A percentile compares a stretch with the other conserved stretches of the same genome.
These are phyloP conservation scores for Hypotaenidia philippensis DNA, from an alignment of 2,797 vertebrate genomes.

Conservation along the genomic window DNA sequence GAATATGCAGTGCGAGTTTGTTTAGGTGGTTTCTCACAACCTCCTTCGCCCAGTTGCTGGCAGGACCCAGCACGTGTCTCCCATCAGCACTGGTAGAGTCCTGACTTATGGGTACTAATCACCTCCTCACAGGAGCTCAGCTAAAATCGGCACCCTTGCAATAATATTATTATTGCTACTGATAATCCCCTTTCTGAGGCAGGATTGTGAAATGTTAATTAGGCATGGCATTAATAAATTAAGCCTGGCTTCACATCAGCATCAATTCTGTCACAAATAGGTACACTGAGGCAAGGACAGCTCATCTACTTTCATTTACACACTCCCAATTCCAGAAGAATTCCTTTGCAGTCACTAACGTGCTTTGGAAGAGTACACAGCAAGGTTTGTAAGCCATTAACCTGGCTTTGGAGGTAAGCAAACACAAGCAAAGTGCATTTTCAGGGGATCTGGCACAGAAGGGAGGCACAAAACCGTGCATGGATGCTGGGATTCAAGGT, in stretches of 20 bases:
- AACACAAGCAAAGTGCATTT: not conserved
- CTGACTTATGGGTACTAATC: not conserved
- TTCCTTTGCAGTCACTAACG: not conserved
- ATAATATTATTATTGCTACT: not conserved
- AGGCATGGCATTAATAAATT: slow-evolving; percentile 24
- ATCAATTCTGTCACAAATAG: not conserved
- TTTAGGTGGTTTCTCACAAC: not conserved
- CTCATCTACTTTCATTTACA: not conserved
- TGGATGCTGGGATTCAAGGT: accelerated
- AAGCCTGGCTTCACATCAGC: not conserved
- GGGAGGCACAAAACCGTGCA: accelerated
- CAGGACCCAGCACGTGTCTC: not conserved
- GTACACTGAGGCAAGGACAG: slow-evolving; percentile 48
- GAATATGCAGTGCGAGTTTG: not conserved
- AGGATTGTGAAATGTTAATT: not conserved
- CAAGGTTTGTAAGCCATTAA: accelerated
- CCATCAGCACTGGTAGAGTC: not conserved
- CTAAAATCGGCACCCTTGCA: not conserved
- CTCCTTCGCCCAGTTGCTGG: not conserved
- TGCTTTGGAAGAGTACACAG: not conserved
- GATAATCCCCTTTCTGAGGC: slow-evolving; percentile 37
- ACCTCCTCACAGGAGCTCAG: not conserved
- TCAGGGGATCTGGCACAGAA: accelerated
- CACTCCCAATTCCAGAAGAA: not conserved
- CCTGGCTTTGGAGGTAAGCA: not conserved